A percentile compares a stretch with the other conserved stretches of the same genome.
These are phyloP conservation scores for Oithona nana DNA, from an alignment of 2,888 invertebrate species.

Conservation along the genomic window DNA sequence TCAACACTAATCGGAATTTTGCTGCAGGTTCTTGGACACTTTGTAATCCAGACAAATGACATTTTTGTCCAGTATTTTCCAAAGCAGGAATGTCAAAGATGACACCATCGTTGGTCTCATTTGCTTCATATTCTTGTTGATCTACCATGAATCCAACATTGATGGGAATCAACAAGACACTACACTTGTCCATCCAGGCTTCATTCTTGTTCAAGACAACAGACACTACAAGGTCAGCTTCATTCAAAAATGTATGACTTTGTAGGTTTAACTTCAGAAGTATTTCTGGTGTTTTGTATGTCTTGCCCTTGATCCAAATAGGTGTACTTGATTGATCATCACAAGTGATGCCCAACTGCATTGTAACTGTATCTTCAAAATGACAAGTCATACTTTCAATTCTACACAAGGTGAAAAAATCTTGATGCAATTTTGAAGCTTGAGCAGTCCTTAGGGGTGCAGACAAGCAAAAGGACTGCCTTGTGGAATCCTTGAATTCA, in stretches of 20 bases:
- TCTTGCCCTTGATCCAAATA: neutral
- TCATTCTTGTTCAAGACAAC: neutral
- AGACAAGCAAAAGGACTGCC: constrained; percentile 2
- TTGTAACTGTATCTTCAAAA: neutral
- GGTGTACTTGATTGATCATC: neutral
- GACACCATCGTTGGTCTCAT: neutral
- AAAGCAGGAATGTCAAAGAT: neutral
- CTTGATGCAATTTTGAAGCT: neutral
- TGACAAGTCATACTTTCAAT: neutral
- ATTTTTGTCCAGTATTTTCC: neutral
- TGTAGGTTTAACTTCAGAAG: neutral
- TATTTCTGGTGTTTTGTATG: neutral
- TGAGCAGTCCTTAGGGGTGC: neutral
- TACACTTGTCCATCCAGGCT: neutral
- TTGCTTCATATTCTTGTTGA: neutral
- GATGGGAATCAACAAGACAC: neutral
- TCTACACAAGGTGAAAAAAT: constrained; percentile 9
- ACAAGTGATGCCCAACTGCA: neutral
- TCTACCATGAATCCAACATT: neutral
- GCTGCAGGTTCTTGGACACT: neutral
- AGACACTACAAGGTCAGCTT: neutral
- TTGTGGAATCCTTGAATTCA: constrained; percentile 5
- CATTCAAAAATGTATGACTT: neutral
- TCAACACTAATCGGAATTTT: neutral
- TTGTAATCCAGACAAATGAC: neutral